Evolutionary conservation across 2,113 vertebrate genomes (phyloP).

Genomic region (Corythoichthys haematopterus): DNA sequence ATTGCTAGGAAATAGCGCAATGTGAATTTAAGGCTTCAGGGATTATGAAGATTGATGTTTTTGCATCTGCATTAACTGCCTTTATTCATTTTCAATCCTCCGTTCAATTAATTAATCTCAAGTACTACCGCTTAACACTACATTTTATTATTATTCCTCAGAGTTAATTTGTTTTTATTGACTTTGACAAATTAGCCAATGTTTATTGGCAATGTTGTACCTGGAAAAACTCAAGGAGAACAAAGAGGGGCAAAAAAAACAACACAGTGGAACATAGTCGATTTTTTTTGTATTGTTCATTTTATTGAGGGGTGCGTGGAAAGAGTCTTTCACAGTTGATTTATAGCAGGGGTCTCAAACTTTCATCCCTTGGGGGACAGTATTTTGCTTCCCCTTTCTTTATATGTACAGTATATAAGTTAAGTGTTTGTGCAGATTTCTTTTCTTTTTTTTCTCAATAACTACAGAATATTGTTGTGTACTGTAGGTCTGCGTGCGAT

Average conservation of each 20-base stretch:
- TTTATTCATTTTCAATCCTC: neutral
- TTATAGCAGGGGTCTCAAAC: neutral
- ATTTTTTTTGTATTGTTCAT: neutral
- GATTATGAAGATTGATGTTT: neutral
- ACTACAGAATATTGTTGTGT: too few relatives aligned
- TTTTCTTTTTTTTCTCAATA: too few relatives aligned
- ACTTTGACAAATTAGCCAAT: neutral
- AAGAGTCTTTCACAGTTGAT: neutral
- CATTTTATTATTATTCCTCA: constrained; percentile 4
- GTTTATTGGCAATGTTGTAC: neutral
- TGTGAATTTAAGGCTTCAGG: neutral
- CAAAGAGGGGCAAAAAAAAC: neutral
- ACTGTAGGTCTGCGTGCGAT: too few relatives aligned
- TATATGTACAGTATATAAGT: too few relatives aligned
- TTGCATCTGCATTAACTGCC: neutral
- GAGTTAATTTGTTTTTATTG: constrained; percentile 5
- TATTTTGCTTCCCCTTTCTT: too few relatives aligned
- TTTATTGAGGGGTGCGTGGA: neutral
- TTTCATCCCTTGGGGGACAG: too few relatives aligned
- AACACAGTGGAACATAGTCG: neutral
- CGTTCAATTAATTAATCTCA: neutral
- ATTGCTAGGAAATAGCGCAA: neutral
- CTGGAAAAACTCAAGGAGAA: neutral
- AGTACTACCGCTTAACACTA: neutral
- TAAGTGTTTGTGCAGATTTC: too few relatives aligned